Conservation (phyloP, 2,113 vertebrate species). For the Hydrochoerus hydrochaeris region DNA sequence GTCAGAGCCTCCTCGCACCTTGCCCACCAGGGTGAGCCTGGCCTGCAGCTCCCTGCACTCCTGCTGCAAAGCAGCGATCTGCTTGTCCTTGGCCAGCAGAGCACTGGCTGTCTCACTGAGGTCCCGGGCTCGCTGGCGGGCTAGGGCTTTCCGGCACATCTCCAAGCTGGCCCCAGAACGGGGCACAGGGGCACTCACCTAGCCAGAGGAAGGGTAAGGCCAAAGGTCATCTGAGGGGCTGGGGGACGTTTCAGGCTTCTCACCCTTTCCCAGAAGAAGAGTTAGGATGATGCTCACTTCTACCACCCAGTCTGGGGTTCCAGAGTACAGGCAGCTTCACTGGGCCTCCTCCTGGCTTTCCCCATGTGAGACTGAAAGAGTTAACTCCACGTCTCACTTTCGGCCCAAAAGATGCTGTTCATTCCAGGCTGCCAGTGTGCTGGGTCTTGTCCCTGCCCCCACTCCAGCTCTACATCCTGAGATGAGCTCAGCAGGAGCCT, state of each 20-base stretch:
- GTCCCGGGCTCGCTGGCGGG: slow-evolving; percentile 94
- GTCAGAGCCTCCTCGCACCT: slow-evolving; percentile 87
- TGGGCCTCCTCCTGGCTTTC: neutral
- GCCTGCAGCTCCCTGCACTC: slow-evolving; percentile 93
- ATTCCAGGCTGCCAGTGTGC: slow-evolving; percentile 56
- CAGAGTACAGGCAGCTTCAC: neutral
- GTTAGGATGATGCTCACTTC: neutral
- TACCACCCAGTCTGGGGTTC: neutral
- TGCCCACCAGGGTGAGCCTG: slow-evolving; percentile 85
- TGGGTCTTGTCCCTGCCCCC: slow-evolving; percentile 69
- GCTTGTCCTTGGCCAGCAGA: slow-evolving; percentile 96
- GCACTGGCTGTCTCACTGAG: slow-evolving; percentile 95
- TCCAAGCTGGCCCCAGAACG: slow-evolving; percentile 91
- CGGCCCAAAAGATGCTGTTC: slow-evolving; percentile 40
- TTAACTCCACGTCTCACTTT: slow-evolving; percentile 60
- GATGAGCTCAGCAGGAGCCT: slow-evolving; percentile 71
- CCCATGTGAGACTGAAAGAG: slow-evolving; percentile 12
- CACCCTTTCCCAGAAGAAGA: slow-evolving; percentile 36
- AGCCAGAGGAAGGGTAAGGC: slow-evolving; percentile 53
- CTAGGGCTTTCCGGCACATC: slow-evolving; percentile 94
- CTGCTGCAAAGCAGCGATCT: slow-evolving; percentile 94
- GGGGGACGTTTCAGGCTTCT: neutral
- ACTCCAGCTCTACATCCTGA: slow-evolving; percentile 50
- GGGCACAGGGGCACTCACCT: slow-evolving; percentile 92
- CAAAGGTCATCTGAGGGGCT: slow-evolving; percentile 30